phyloP scores from a whole-genome alignment of 1,140 invertebrate genomes.

The Drosophila auraria region DNA sequence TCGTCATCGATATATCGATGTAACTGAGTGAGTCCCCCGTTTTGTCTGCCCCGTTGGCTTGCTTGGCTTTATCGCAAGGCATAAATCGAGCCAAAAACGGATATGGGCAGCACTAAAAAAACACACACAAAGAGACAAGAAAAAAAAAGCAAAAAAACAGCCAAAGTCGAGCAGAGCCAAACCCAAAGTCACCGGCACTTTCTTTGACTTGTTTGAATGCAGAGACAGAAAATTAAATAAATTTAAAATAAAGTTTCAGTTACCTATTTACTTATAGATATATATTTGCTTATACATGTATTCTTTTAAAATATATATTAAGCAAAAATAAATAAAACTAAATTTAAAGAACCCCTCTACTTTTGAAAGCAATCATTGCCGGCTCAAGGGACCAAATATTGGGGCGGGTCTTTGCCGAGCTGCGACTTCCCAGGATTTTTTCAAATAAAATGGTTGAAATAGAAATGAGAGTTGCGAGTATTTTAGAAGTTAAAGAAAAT shows the following conservation, averaged over 20 bases:
- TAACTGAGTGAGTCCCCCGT: conserved; percentile 63
- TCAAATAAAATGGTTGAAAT: too few species aligned
- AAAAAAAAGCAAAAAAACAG: conserved; percentile 16
- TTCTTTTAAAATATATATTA: too few species aligned
- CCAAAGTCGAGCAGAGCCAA: conserved; percentile 62
- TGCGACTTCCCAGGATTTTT: too few species aligned
- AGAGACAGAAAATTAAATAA: conserved; percentile 22
- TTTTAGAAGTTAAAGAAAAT: too few species aligned
- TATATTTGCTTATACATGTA: too few species aligned
- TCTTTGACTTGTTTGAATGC: conserved; percentile 69
- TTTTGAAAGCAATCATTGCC: too few species aligned
- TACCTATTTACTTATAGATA: not conserved
- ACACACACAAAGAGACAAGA: conserved; percentile 6
- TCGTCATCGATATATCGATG: conserved; percentile 55
- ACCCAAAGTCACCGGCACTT: conserved; percentile 63
- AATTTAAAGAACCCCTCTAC: too few species aligned
- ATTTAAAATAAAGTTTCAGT: not conserved
- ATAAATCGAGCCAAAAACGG: conserved; percentile 82
- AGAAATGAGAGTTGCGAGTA: too few species aligned
- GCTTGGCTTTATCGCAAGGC: conserved; percentile 68
- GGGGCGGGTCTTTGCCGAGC: too few species aligned
- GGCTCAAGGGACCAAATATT: too few species aligned
- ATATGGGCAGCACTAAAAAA: conserved; percentile 72
- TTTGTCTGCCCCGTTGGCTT: conserved; percentile 32
- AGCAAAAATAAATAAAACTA: too few species aligned